Percentiles rank a stretch among this genome's conserved stretches.
phyloP scores from a whole-genome alignment of 2,113 vertebrate species.

The pig (Sus scrofa) region T2T-Sscrofa CM000827.6:69162501-69163000 shows the following conservation, averaged over 20 bases:
- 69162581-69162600: constrained; percentile 93
- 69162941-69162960: constrained; percentile 83
- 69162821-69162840: constrained; percentile 95
- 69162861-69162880: constrained; percentile 89
- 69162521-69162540: constrained; percentile 90
- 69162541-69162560: constrained; percentile 92
- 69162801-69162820: constrained; percentile 92
- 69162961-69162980: constrained; percentile 90
- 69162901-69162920: constrained; percentile 89
- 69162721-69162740: constrained; percentile 94
- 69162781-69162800: constrained; percentile 89
- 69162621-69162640: constrained; percentile 88
- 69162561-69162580: constrained; percentile 94
- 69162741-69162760: constrained; percentile 93
- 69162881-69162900: constrained; percentile 86
- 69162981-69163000: constrained; percentile 93
- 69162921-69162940: constrained; percentile 91
- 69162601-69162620: constrained; percentile 94
- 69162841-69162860: constrained; percentile 90
- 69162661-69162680: constrained; percentile 88
- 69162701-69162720: constrained; percentile 91
- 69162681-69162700: constrained; percentile 88
- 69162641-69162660: constrained; percentile 83
- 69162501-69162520: constrained; percentile 84
- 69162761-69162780: constrained; percentile 85